These are phyloP conservation scores for Anarsia innoxiella DNA, from an alignment of 2,888 invertebrate genomes.

Conservation along the genomic window DNA sequence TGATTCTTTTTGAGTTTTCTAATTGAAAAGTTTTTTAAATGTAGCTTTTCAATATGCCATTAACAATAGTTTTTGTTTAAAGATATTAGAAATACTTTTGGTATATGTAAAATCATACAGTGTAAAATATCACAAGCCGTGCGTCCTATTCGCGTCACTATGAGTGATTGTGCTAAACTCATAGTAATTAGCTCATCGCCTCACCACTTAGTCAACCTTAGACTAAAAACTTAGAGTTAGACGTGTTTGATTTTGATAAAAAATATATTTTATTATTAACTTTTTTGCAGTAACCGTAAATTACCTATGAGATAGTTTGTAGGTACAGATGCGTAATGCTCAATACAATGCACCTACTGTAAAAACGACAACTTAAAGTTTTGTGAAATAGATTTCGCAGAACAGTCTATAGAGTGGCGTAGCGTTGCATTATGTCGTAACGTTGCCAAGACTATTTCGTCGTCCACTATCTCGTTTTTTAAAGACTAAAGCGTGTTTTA, in stretches of 20 bases:
- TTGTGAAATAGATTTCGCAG: no score
- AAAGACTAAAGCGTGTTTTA: slow-evolving; percentile 50
- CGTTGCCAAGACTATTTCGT: not conserved
- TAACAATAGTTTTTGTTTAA: no score
- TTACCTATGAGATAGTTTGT: slow-evolving; percentile 5
- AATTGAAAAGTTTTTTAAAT: no score
- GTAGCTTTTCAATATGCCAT: no score
- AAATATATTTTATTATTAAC: slow-evolving; percentile 7
- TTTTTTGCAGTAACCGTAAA: slow-evolving; percentile 7
- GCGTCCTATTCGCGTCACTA: slow-evolving; percentile 59
- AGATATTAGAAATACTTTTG: no score
- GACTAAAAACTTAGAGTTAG: slow-evolving; percentile 27
- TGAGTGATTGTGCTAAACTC: slow-evolving; percentile 75
- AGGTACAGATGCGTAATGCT: slow-evolving; percentile 1
- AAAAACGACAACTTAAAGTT: no score
- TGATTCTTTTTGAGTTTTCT: no score
- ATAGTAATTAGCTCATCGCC: slow-evolving; percentile 61
- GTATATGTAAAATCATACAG: no score
- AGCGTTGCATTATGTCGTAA: no score
- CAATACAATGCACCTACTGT: not conserved
- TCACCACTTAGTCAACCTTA: slow-evolving; percentile 58
- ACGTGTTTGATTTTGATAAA: slow-evolving; percentile 13
- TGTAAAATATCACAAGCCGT: no score
- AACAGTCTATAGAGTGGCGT: not conserved
- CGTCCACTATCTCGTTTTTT: slow-evolving; percentile 12